Percentiles rank a stretch among this genome's conserved stretches.
phyloP scores from a whole-genome alignment of 2,797 vertebrate species.

The Sebastes paucispinis region DNA sequence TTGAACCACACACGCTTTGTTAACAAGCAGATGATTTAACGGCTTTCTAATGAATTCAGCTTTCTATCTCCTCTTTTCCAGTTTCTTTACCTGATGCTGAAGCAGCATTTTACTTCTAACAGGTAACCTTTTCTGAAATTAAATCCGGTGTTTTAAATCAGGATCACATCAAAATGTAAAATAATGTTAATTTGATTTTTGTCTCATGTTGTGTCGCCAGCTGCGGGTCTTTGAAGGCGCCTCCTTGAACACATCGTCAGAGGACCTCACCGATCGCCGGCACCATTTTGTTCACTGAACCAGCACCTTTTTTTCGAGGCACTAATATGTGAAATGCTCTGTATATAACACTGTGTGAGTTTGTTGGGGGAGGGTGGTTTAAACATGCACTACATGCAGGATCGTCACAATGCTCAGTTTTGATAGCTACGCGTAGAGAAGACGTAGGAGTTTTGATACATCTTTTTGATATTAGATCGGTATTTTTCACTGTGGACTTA shows the following conservation, averaged over 20 bases:
- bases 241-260: constrained; percentile 4
- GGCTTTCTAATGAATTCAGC: not conserved
- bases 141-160: not conserved
- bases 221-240: constrained; percentile 7
- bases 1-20: not conserved
- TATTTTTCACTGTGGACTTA: constrained; percentile 66
- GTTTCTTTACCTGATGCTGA: constrained; percentile 82
- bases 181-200: not conserved
- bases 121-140: constrained; percentile 62
- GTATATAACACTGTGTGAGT: constrained; percentile 57
- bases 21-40: not conserved
- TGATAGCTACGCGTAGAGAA: constrained; percentile 52
- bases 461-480: constrained; percentile 73
- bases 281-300: constrained; percentile 53
- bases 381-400: constrained; percentile 45
- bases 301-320: constrained; percentile 69
- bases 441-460: constrained; percentile 64
- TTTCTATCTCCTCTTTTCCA: constrained; percentile 50
- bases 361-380: not conserved
- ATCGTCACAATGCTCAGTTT: constrained; percentile 40
- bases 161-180: not conserved
- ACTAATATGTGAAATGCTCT: constrained; percentile 61
- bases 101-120: constrained; percentile 28
- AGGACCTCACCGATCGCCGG: constrained; percentile 43
- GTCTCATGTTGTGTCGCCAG: not conserved